A percentile compares a stretch with the other conserved stretches of the same genome.
Conservation (phyloP, 92 coral and sea anemone species). For the Palythoa heliodiscus region DNA sequence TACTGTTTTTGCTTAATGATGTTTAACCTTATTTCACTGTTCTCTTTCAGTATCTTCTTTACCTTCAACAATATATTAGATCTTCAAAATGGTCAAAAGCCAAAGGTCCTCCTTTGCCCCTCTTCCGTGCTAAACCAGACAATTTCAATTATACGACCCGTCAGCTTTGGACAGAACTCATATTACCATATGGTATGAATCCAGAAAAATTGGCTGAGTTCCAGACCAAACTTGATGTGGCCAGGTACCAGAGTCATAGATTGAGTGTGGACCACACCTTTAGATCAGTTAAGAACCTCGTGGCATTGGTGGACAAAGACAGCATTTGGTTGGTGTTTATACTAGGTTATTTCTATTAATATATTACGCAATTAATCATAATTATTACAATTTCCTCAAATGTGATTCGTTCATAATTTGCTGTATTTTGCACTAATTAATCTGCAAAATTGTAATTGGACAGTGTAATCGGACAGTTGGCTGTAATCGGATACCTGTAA, state of each 20-base stretch:
- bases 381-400: too few relatives aligned
- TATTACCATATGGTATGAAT: background rate
- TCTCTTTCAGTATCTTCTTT: background rate
- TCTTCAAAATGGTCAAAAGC: background rate
- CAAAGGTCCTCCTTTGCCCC: background rate
- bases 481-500: too few relatives aligned
- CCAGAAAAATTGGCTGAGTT: background rate
- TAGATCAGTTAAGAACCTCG: background rate
- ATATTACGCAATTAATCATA: too few relatives aligned
- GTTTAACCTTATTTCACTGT: too few relatives aligned
- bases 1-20: too few relatives aligned
- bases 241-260: background rate
- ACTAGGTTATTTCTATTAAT: too few relatives aligned
- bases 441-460: too few relatives aligned
- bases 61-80: background rate
- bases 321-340: too few relatives aligned
- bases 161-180: background rate
- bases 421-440: too few relatives aligned
- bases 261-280: constrained; percentile 13
- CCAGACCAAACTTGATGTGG: background rate
- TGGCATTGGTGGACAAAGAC: background rate
- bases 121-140: background rate
- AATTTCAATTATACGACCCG: background rate
- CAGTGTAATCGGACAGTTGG: too few relatives aligned
- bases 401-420: too few relatives aligned